Evolutionary conservation across 2,113 vertebrate genomes (phyloP), one percentile per base, ranked within the genome.

Genomic region (Chlamydotis undulata): DNA sequence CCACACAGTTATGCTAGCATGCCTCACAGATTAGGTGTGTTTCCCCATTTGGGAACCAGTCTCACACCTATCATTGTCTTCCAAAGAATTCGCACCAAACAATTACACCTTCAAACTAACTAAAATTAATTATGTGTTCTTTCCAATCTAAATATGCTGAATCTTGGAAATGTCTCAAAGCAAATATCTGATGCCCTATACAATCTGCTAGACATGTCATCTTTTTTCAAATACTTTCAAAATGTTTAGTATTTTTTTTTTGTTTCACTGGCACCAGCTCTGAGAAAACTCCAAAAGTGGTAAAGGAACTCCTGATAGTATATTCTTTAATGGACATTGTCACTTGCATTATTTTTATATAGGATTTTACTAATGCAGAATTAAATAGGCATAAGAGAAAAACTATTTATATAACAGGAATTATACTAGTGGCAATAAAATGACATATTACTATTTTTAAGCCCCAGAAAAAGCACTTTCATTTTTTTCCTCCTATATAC

Each of bases 241-340:
- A 80, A 68, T 3, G 0, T 35, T 60, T 64, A 33, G 7, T 2
- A 0, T 41, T 74, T 43, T 12, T 17, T 19, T 33, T 57, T 52
- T 2, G 29, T 35, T 89, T 65, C 39, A n/a, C 92, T 85, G 60
- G 4, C 47, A 28, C 12, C 13, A 3, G 31, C 87, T 75, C 47
- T 33, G 9, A 78, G n/a, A 52, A 57, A 69, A 19, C 31, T 76
- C 77, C 59, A 84, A 74, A 90, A 73, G 19, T 69, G 23, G 23
- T 69, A 39, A 89, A 95, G 23, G 23, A 95, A 83, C 3, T 78
- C 24, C 69, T 47, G 77, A 39, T 86, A 76, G 53, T 55, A 74
- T 60, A 55, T 81, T 69, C 16, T 83, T 74, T 77, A 85, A 39
- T 41, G 23, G 70, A 71, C 69, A 45, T 24, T 69, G 37, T 90